Base-by-base conservation (phyloP, 1,140 invertebrate genomes). In the Diabrotica virgifera region DNA sequence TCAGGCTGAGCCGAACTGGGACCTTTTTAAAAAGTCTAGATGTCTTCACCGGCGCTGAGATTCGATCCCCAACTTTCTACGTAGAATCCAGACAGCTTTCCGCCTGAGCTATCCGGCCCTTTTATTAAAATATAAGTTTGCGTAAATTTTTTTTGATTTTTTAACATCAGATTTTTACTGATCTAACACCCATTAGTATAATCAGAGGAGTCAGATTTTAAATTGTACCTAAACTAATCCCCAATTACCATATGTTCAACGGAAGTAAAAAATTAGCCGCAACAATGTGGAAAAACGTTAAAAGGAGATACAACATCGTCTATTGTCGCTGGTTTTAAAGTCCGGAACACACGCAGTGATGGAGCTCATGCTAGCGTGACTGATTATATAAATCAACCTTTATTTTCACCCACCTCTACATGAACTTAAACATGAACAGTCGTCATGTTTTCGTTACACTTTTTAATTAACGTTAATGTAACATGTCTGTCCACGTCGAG, bases 371-470 rank as follows among this genome's bases (percentile, higher is more conserved):
- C 60, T 67, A 67, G 60, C 65, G 65, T 67, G 65, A 67, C 65
- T 67, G 65, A 67, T 67, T 67, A 63, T 61, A 67, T 67, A 67
- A 67, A 67, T 67, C 65, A 67, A 61, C 65, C 64, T 67, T 67
- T 67, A 67, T 67, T 59, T 63, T 67, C 65, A 63, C 65, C 65
- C 65, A 67, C 65, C 62, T 52, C 52, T 52, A 67, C 61, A 67
- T 63, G 60, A 63, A 56, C 65, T 62, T 63, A 24, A 24, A 55
- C 52, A 66, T 66, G 52, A 52, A 58, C 59, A 59, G 58, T 63
- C 36, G 36, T 59, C 36, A 51, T 66, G 60, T 57, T 56, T 54
- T 65, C 38, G 60, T 66, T 65, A 59, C 61, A 60, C 14, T 55
- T 61, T 61, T 65, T 65, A 65, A 65, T 65, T 65, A 65, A 50